Evolutionary conservation across 2,888 invertebrate species (phyloP).

Genomic region (Tipula helvola): DNA sequence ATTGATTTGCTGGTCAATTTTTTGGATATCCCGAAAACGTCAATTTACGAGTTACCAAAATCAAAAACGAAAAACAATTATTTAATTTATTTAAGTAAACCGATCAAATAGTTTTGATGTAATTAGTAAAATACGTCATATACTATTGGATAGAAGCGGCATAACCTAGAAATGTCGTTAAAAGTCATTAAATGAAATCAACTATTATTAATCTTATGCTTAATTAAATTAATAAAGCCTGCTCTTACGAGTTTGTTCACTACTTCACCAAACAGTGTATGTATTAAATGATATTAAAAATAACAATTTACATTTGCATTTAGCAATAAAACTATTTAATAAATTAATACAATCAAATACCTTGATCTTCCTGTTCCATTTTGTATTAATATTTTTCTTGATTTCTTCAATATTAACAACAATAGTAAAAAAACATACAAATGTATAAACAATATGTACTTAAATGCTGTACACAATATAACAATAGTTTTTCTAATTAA

Average conservation of each 20-base stretch:
- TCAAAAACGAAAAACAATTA: not conserved
- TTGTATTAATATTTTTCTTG: not conserved
- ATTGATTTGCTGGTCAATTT: not conserved
- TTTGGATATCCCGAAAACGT: not conserved
- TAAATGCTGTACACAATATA: not conserved
- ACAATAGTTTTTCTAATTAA: not conserved
- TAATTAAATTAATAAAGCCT: too few species aligned
- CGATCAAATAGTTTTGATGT: not conserved
- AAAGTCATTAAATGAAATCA: too few species aligned
- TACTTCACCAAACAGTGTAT: not conserved
- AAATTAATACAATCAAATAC: not conserved
- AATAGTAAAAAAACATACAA: not conserved
- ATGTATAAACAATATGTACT: not conserved
- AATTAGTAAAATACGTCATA: too few species aligned
- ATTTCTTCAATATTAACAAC: not conserved
- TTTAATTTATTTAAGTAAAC: not conserved
- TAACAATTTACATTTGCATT: not conserved
- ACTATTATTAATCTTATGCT: too few species aligned
- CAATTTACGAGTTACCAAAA: not conserved
- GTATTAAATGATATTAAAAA: not conserved
- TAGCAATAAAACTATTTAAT: not conserved
- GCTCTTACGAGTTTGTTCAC: too few species aligned
- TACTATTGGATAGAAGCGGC: too few species aligned
- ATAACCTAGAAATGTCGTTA: too few species aligned
- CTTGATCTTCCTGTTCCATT: slow-evolving; percentile 4